These are phyloP conservation scores for Okapia johnstoni DNA, from an alignment of 2,113 vertebrate genomes.

Conservation along the genomic window DNA sequence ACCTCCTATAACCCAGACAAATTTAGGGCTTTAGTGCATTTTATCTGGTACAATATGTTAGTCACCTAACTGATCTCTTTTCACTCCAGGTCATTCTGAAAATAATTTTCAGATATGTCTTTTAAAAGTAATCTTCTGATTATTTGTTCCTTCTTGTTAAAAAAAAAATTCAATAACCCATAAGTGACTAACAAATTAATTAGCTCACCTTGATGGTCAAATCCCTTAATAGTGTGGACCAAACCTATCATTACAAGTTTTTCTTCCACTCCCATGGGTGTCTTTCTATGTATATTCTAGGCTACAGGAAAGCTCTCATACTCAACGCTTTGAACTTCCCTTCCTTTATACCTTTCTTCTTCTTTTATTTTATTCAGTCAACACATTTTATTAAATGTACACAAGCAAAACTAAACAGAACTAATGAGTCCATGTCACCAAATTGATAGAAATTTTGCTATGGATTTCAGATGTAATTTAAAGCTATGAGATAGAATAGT, in stretches of 20 bases:
- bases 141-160: background rate
- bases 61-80: background rate
- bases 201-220: background rate
- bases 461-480: background rate
- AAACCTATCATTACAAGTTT: background rate
- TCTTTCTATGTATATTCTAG: background rate
- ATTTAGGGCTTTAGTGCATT: background rate
- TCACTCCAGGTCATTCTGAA: background rate
- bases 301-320: background rate
- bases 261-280: background rate
- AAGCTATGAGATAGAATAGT: background rate
- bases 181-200: background rate
- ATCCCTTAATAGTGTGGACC: background rate
- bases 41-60: background rate
- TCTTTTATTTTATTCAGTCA: background rate
- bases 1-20: background rate
- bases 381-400: background rate
- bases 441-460: background rate
- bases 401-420: background rate
- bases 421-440: background rate
- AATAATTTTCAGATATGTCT: background rate
- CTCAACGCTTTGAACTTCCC: background rate
- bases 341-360: background rate
- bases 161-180: background rate
- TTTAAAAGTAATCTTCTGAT: background rate